Percentiles rank a stretch among this genome's conserved stretches.
Evolutionary conservation across 2,113 vertebrate species (phyloP).

Genomic region (Raja brachyura): DNA sequence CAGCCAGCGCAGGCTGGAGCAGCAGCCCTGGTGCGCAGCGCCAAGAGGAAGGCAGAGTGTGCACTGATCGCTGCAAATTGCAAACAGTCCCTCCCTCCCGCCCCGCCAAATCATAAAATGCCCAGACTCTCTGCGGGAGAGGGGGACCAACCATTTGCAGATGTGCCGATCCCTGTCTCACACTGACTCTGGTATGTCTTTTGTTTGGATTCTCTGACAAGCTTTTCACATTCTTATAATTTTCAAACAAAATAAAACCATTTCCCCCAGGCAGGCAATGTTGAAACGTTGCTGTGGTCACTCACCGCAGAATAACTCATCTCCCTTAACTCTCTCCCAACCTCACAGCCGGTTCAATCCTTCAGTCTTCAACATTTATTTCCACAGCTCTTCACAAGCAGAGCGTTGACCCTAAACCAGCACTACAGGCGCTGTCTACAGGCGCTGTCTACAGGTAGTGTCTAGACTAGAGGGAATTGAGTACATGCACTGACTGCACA

Average conservation of each 20-base stretch:
- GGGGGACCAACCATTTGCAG: constrained; percentile 7
- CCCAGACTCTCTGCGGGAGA: constrained; percentile 24
- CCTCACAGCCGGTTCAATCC: too few relatives aligned
- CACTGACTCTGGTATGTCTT: constrained; percentile 24
- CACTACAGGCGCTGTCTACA: neutral
- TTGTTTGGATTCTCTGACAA: constrained; percentile 31
- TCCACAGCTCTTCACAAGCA: neutral
- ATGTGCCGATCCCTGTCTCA: neutral
- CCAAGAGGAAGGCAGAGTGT: neutral
- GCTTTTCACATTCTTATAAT: constrained; percentile 23
- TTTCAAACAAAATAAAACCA: constrained; percentile 12
- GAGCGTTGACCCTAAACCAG: neutral
- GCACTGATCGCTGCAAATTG: constrained; percentile 30
- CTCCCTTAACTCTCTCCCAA: too few relatives aligned
- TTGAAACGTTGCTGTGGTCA: neutral
- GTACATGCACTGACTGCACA: too few relatives aligned
- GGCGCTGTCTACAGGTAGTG: too few relatives aligned
- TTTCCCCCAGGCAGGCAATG: neutral
- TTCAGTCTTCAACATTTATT: neutral
- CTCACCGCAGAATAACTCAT: neutral
- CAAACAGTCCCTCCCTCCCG: constrained; percentile 1
- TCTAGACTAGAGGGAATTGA: neutral
- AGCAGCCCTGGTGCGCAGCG: neutral
- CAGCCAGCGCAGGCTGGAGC: neutral
- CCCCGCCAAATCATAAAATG: constrained; percentile 28